Evolutionary conservation across 2,113 vertebrate species (phyloP).

Genomic region (Lagopus leucura): DNA sequence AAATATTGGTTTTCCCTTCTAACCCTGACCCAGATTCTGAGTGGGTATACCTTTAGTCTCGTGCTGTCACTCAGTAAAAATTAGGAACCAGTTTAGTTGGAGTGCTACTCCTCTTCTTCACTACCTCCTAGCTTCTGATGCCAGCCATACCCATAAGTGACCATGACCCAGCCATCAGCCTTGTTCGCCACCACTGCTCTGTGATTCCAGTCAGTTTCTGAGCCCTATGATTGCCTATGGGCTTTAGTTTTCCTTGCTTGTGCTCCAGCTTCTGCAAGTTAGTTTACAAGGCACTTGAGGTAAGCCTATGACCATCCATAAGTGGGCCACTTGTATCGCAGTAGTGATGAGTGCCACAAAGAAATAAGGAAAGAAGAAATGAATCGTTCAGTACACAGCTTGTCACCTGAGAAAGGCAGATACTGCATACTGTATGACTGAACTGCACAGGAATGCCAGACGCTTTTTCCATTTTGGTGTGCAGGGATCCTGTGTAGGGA

Average conservation of each 20-base stretch:
- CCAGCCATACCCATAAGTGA: not conserved
- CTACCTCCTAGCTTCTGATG: not conserved
- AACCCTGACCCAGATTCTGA: not conserved
- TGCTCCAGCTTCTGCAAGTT: not conserved
- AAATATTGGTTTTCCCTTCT: not conserved
- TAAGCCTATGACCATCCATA: not conserved
- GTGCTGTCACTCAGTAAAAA: not conserved
- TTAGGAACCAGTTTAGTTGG: not conserved
- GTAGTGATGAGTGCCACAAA: not conserved
- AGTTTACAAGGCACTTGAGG: not conserved
- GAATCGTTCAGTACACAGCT: not conserved
- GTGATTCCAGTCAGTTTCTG: not conserved
- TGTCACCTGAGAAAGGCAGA: not conserved
- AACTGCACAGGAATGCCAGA: not conserved
- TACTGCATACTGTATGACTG: not conserved
- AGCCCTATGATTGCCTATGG: not conserved
- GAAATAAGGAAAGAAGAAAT: not conserved
- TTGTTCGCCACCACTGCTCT: not conserved
- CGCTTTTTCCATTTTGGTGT: not conserved
- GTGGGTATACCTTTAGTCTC: not conserved
- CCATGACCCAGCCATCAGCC: not conserved
- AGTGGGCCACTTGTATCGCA: not conserved
- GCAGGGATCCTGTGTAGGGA: not conserved
- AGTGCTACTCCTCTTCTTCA: not conserved
- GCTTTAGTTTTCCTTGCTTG: not conserved